Percentiles rank a stretch among this genome's conserved stretches.
Conservation (phyloP, 2,113 vertebrate genomes). For the Heterocephalus glaber region DNA sequence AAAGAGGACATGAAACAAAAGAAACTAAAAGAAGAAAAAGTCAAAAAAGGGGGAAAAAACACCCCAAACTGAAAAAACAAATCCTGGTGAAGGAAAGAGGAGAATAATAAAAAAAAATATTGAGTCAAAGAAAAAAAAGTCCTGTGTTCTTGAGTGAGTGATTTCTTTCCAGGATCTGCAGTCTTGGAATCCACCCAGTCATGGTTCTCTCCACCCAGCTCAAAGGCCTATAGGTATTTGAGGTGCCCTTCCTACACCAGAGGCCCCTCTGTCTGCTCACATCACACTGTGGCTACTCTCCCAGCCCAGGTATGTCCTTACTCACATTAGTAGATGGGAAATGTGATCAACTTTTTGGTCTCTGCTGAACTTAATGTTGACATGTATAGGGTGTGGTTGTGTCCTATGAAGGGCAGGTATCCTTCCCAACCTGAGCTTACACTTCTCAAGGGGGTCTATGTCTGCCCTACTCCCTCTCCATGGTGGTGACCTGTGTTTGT, state of each 20-base stretch:
- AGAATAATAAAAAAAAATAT: background rate
- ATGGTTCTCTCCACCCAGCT: background rate
- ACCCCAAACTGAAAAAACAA: background rate
- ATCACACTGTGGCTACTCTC: background rate
- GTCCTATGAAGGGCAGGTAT: background rate
- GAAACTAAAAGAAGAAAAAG: background rate
- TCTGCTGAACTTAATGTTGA: background rate
- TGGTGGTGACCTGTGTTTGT: background rate
- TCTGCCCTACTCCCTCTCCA: background rate
- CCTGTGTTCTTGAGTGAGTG: background rate
- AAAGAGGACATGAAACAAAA: background rate
- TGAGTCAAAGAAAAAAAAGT: background rate
- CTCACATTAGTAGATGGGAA: background rate
- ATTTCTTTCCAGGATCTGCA: background rate
- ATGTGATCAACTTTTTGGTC: background rate
- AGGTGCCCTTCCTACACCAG: background rate
- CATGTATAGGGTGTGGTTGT: background rate
- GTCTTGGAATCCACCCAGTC: background rate
- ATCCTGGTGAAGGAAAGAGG: background rate
- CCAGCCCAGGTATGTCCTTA: background rate
- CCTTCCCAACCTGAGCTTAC: background rate
- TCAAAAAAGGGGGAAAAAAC: background rate
- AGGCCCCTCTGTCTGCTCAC: background rate
- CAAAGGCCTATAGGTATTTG: background rate
- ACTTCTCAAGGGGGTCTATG: background rate